These are phyloP conservation scores for Microplitis manilae DNA, from an alignment of 2,888 invertebrate species.

Conservation along the genomic window DNA sequence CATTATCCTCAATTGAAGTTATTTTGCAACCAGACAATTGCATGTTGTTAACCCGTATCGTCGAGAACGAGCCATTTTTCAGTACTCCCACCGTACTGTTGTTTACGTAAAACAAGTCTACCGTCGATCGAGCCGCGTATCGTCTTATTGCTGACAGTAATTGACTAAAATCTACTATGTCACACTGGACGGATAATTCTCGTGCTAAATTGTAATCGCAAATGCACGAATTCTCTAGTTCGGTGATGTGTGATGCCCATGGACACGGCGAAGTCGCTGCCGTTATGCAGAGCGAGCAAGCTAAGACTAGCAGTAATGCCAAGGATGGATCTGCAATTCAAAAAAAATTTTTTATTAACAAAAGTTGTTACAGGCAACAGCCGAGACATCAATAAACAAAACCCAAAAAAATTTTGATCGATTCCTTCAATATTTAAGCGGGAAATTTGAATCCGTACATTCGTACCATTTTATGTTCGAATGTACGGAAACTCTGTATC, in stretches of 20 bases:
- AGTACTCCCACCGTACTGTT: constrained; percentile 85
- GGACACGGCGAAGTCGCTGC: constrained; percentile 82
- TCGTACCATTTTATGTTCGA: no score
- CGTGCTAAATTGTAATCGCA: constrained; percentile 90
- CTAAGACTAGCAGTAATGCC: constrained; percentile 54
- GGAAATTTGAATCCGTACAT: no score
- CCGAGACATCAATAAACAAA: no score
- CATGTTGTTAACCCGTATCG: constrained; percentile 84
- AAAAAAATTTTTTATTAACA: not conserved
- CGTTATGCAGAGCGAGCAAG: constrained; percentile 47
- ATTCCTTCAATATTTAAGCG: no score
- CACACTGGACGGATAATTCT: constrained; percentile 91
- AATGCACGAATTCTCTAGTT: constrained; percentile 87
- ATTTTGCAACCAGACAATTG: constrained; percentile 89
- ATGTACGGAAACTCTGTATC: no score
- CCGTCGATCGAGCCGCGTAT: constrained; percentile 77
- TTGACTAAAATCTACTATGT: constrained; percentile 86
- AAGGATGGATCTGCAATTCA: constrained; percentile 34
- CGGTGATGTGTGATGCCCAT: constrained; percentile 82
- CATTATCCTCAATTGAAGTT: constrained; percentile 79
- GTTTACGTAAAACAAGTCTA: constrained; percentile 91
- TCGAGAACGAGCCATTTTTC: constrained; percentile 79
- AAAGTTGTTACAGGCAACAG: no score
- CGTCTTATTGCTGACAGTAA: constrained; percentile 83
- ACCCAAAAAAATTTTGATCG: no score